A percentile compares a stretch with the other conserved stretches of the same genome.
Evolutionary conservation across 2,113 vertebrate species (phyloP).

Genomic region (Vidua macroura): DNA sequence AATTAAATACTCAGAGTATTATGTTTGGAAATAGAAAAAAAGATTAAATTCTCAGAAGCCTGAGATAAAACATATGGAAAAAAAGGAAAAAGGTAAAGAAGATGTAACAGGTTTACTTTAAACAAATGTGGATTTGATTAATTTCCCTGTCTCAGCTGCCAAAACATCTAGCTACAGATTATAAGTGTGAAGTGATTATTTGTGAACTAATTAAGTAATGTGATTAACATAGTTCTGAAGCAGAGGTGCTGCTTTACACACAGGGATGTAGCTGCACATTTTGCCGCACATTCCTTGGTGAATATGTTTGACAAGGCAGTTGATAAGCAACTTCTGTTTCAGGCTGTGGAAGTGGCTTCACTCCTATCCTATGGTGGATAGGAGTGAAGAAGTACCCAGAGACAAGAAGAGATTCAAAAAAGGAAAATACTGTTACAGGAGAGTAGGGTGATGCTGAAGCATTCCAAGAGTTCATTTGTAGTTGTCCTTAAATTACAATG

Average conservation of each 20-base stretch:
- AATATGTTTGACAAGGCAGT: not conserved
- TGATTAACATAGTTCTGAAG: not conserved
- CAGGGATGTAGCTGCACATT: not conserved
- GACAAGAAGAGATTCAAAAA: not conserved
- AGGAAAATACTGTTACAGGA: not conserved
- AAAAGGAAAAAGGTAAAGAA: not conserved
- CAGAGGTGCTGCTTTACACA: conserved; percentile 5
- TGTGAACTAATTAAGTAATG: conserved; percentile 44
- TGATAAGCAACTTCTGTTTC: not conserved
- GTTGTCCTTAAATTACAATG: not conserved
- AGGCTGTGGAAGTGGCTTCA: not conserved
- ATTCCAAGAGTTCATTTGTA: not conserved
- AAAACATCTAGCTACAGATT: conserved; percentile 25
- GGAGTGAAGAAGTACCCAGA: not conserved
- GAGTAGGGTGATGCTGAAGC: not conserved
- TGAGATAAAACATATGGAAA: not conserved
- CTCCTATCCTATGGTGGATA: not conserved
- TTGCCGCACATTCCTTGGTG: not conserved
- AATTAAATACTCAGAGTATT: not conserved
- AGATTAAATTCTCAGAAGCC: not conserved
- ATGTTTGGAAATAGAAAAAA: not conserved
- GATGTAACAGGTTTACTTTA: not conserved
- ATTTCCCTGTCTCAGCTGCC: not conserved
- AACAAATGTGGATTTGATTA: not conserved
- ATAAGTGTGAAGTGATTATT: conserved; percentile 27